phyloP scores from a whole-genome alignment of 1,140 invertebrate species.

The Ceratina calcarata region DNA sequence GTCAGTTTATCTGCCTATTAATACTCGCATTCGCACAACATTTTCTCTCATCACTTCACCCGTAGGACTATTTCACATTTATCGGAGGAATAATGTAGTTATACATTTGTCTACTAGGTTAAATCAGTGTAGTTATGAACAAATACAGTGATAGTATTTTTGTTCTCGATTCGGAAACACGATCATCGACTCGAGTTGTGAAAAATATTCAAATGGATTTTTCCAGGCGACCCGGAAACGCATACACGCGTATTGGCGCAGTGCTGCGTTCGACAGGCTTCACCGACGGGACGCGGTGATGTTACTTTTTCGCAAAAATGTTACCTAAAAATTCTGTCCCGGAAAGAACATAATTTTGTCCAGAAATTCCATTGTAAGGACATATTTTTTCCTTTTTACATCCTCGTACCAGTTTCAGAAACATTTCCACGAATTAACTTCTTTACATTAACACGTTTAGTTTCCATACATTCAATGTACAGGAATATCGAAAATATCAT shows the following conservation, averaged over 20 bases:
- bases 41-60: too few species aligned
- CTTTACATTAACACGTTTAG: too few species aligned
- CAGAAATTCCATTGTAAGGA: neutral
- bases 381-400: neutral
- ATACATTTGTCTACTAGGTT: too few species aligned
- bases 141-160: neutral
- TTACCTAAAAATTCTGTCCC: conserved; percentile 15
- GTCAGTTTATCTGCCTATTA: neutral
- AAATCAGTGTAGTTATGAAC: too few species aligned
- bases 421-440: neutral
- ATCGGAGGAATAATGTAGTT: too few species aligned
- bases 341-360: neutral
- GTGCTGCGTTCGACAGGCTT: conserved; percentile 2
- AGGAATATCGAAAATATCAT: too few species aligned
- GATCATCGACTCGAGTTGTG: conserved; percentile 30
- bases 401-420: neutral
- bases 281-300: neutral
- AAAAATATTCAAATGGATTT: conserved; percentile 18
- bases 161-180: neutral
- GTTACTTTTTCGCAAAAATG: conserved; percentile 8
- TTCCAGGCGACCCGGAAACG: conserved; percentile 3
- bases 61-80: too few species aligned
- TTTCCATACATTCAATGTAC: too few species aligned
- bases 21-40: too few species aligned
- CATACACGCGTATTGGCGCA: conserved; percentile 17